Conservation (phyloP, 2,113 vertebrate genomes). For the Eudyptes chrysolophus region DNA sequence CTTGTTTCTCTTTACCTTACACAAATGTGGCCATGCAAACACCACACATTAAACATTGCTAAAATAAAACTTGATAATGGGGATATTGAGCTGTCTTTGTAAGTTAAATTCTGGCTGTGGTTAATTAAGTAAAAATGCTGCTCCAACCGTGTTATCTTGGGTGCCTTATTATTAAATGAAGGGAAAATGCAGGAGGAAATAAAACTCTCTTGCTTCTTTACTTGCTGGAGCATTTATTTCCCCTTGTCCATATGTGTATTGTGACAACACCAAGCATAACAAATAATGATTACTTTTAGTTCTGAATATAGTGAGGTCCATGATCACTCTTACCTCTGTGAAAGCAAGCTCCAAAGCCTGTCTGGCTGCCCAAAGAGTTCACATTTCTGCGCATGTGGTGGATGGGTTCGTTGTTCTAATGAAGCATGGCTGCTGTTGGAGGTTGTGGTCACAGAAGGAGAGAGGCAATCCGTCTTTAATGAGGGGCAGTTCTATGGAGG, state of each 20-base stretch:
- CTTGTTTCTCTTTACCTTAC: neutral
- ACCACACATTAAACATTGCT: neutral
- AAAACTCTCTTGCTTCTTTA: neutral
- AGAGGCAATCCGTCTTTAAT: neutral
- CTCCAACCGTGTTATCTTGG: neutral
- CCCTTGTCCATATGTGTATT: neutral
- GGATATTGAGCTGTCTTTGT: neutral
- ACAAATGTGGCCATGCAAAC: neutral
- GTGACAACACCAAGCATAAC: neutral
- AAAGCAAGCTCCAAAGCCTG: neutral
- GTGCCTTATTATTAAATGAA: neutral
- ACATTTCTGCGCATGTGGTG: neutral
- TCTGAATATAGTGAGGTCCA: neutral
- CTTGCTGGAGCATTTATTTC: neutral
- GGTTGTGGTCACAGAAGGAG: neutral
- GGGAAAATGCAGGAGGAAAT: neutral
- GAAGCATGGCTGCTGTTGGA: slow-evolving; percentile 13
- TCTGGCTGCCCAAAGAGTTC: neutral
- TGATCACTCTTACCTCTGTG: neutral
- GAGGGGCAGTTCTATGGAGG: neutral
- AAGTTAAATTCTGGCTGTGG: neutral
- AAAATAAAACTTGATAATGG: neutral
- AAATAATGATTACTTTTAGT: slow-evolving; percentile 8
- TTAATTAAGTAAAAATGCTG: neutral
- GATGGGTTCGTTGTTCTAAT: neutral